Conservation (phyloP, 2,797 vertebrate species). For the Danio aesculapii region DNA sequence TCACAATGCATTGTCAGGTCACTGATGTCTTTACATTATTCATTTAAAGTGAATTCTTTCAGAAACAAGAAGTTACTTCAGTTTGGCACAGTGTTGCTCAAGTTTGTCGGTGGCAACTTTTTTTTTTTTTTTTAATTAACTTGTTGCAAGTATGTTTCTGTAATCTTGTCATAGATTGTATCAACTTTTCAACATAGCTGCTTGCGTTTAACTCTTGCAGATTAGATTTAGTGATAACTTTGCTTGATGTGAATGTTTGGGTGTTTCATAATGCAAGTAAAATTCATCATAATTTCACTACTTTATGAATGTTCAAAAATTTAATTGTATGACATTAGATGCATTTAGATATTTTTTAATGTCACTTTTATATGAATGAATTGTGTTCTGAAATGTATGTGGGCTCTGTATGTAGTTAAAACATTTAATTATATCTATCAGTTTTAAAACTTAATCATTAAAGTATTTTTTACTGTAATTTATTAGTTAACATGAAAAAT, state of each 20-base stretch:
- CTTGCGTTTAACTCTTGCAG: background rate
- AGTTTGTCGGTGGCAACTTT: background rate
- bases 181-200: background rate
- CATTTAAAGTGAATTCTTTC: background rate
- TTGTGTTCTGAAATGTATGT: too few species aligned
- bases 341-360: too few species aligned
- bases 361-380: too few species aligned
- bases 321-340: background rate
- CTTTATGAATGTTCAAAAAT: too few species aligned
- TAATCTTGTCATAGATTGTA: background rate
- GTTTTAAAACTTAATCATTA: too few species aligned
- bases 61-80: background rate
- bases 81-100: background rate
- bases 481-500: too few species aligned
- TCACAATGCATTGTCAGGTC: background rate
- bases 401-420: too few species aligned
- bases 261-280: background rate
- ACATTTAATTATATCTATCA: too few species aligned
- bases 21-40: background rate
- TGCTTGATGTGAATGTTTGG: background rate
- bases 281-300: background rate
- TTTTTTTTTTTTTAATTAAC: background rate
- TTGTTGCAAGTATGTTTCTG: constrained; percentile 1
- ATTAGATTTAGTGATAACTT: background rate
- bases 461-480: too few species aligned